Evolutionary conservation across 1,140 invertebrate genomes (phyloP).

Genomic region (Trachymyrmex cornetzi): DNA sequence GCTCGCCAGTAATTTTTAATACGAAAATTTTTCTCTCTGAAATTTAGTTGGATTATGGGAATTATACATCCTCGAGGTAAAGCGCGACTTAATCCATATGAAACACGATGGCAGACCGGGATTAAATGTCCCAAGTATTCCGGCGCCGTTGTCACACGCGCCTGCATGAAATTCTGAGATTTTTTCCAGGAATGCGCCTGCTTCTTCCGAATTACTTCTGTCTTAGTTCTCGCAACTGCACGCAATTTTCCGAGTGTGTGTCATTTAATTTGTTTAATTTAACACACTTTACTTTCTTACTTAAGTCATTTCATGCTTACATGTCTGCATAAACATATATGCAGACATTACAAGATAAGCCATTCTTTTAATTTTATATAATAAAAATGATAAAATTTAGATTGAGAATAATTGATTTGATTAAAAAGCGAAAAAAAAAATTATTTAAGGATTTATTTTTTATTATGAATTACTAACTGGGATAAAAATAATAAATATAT

Average conservation of each 20-base stretch:
- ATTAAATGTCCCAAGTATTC: conserved; percentile 77
- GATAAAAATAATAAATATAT: not conserved
- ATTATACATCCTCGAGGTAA: conserved; percentile 74
- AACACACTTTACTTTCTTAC: not conserved
- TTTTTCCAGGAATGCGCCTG: conserved; percentile 36
- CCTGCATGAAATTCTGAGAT: conserved; percentile 54
- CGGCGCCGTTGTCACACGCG: conserved; percentile 27
- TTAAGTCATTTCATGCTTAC: not conserved
- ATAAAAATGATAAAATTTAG: no score
- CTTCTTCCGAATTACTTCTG: conserved; percentile 37
- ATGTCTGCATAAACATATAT: not conserved
- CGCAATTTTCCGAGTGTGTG: conserved; percentile 21
- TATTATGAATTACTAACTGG: not conserved
- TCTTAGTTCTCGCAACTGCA: conserved; percentile 7
- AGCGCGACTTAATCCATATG: conserved; percentile 78
- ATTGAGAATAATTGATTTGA: no score
- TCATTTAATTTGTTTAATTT: conserved; percentile 42
- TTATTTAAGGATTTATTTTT: not conserved
- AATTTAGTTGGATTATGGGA: conserved; percentile 77
- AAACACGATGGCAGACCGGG: conserved; percentile 77
- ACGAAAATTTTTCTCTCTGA: conserved; percentile 78
- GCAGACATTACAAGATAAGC: not conserved
- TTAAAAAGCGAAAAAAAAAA: no score
- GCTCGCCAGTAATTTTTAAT: conserved; percentile 68
- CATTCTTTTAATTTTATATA: not conserved